These are phyloP conservation scores for Himalopsyche japonica DNA, from an alignment of 2,888 invertebrate species.

Conservation along the genomic window DNA sequence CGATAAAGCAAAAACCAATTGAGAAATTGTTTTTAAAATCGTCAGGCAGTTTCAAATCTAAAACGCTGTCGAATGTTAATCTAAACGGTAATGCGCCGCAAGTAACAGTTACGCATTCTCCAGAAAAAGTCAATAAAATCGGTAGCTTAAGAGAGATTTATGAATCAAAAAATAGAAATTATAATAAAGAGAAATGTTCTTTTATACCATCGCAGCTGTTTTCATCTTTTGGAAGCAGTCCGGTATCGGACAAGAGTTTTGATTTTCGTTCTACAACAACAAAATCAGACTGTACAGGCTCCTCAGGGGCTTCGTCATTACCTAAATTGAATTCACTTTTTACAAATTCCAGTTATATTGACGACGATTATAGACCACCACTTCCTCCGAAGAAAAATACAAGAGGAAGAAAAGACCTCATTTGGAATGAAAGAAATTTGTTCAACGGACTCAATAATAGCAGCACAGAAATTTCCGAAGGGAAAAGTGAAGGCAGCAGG, in stretches of 20 bases:
- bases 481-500: not conserved
- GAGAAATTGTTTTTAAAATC: conserved; percentile 62
- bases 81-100: conserved; percentile 41
- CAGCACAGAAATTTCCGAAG: not conserved
- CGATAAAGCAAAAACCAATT: conserved; percentile 45
- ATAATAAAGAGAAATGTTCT: not conserved
- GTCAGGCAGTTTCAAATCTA: conserved; percentile 71
- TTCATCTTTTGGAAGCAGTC: not conserved
- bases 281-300: not conserved
- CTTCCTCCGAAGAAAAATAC: conserved; percentile 57
- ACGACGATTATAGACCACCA: conserved; percentile 45
- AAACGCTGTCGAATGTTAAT: not conserved
- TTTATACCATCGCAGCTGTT: not conserved
- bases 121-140: conserved; percentile 56
- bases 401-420: conserved; percentile 51
- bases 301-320: not conserved
- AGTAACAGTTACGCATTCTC: conserved; percentile 41
- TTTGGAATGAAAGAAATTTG: conserved; percentile 26
- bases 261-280: not conserved
- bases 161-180: conserved; percentile 66
- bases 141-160: conserved; percentile 79
- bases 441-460: conserved; percentile 13
- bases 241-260: not conserved
- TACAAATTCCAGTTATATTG: conserved; percentile 11
- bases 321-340: not conserved